These are phyloP conservation scores for Acleris sparsana DNA, from an alignment of 2,888 invertebrate genomes.

Conservation along the genomic window DNA sequence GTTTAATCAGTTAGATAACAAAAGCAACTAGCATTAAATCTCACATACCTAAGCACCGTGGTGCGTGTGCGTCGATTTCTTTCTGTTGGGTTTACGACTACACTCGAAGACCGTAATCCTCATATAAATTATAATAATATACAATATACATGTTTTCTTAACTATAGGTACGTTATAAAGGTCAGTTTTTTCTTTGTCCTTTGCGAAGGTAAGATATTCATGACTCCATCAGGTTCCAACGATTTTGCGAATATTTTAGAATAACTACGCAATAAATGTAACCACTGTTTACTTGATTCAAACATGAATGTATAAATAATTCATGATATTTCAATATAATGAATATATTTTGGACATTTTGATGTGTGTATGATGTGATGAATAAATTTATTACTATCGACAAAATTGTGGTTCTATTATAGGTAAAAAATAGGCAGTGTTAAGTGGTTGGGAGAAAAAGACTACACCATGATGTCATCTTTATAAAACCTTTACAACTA, in stretches of 20 bases:
- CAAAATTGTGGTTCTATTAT: neutral
- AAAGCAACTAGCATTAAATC: no score
- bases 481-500: constrained; percentile 8
- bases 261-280: constrained; percentile 21
- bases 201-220: constrained; percentile 3
- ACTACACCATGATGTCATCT: constrained; percentile 12
- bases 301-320: constrained; percentile 30
- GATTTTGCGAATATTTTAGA: constrained; percentile 1
- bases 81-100: neutral
- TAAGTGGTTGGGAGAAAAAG: neutral
- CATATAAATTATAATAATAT: no score
- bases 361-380: constrained; percentile 3
- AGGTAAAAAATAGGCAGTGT: neutral
- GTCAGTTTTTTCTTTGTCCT: no score
- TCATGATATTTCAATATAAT: constrained; percentile 25
- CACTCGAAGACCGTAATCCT: neutral
- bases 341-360: constrained; percentile 25
- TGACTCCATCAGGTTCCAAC: constrained; percentile 11
- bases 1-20: no score
- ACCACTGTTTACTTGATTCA: constrained; percentile 24
- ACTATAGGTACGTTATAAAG: no score
- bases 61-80: neutral
- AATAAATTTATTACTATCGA: neutral
- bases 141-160: no score
- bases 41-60: no score